A percentile compares a stretch with the other conserved stretches of the same genome.
Evolutionary conservation across 2,797 vertebrate species (phyloP).

Genomic region (Rhinichthys osculus): DNA sequence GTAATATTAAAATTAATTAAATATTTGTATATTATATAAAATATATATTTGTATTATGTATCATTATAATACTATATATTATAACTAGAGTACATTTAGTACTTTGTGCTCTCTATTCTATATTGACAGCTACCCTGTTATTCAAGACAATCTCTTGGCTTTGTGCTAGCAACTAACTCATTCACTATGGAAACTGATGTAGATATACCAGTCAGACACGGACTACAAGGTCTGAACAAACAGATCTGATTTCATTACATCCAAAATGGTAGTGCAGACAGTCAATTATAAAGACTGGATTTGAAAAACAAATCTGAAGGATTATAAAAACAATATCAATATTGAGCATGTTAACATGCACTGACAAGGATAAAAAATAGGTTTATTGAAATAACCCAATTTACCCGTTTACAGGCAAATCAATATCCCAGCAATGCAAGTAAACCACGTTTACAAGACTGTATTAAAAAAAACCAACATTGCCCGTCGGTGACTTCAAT

Average conservation of each 20-base stretch:
- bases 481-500: no score
- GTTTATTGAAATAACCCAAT: no score
- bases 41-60: background rate
- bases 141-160: background rate
- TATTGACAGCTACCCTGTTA: background rate
- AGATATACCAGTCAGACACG: background rate
- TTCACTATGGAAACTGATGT: constrained; percentile 21
- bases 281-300: background rate
- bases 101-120: background rate
- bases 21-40: background rate
- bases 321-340: background rate
- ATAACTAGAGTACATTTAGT: background rate
- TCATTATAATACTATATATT: background rate
- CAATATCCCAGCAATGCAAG: no score
- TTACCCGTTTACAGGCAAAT: no score
- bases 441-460: no score
- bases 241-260: background rate
- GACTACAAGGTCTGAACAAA: background rate
- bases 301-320: background rate
- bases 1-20: background rate
- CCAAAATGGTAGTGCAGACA: background rate
- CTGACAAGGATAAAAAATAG: no score
- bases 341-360: background rate
- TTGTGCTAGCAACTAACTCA: background rate
- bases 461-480: no score